phyloP scores from a whole-genome alignment of 2,888 invertebrate species.

The Athalia rosae region DNA sequence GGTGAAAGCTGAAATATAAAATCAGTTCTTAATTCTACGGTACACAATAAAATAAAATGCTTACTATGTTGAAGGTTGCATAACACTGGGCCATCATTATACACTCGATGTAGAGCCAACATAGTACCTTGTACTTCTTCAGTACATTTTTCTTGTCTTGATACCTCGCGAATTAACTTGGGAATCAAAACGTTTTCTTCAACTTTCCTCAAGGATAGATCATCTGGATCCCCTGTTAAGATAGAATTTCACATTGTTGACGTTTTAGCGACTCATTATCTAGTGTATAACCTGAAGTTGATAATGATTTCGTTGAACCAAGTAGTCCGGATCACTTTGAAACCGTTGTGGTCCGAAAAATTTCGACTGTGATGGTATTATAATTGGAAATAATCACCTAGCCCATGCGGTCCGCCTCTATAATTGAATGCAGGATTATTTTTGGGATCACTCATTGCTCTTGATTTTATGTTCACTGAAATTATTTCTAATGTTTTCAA shows the following conservation, averaged over 20 bases:
- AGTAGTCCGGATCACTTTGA: conserved; percentile 44
- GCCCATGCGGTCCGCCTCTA: conserved; percentile 76
- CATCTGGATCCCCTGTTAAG: conserved; percentile 88
- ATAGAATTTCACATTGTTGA: conserved; percentile 3
- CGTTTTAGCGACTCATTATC: neutral
- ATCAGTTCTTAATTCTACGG: neutral
- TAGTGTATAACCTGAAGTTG: conserved; percentile 1
- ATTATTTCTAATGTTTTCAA: no score
- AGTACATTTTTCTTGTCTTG: conserved; percentile 86
- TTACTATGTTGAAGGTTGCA: no score
- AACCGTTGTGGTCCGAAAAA: neutral
- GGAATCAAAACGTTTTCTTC: conserved; percentile 93
- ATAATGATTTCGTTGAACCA: conserved; percentile 1
- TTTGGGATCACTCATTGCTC: conserved; percentile 48
- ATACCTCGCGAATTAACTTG: conserved; percentile 89
- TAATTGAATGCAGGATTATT: conserved; percentile 38
- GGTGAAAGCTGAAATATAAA: conserved; percentile 72
- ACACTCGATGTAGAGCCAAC: neutral
- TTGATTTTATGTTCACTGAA: conserved; percentile 9
- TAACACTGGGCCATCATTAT: no score
- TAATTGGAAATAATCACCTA: conserved; percentile 72
- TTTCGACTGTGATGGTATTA: conserved; percentile 12
- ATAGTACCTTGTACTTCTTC: conserved; percentile 80
- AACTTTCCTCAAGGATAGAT: conserved; percentile 87
- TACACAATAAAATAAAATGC: neutral